A percentile compares a stretch with the other conserved stretches of the same genome.
Evolutionary conservation across 2,888 invertebrate species (phyloP).

Genomic region (Ferrisia virgata): DNA sequence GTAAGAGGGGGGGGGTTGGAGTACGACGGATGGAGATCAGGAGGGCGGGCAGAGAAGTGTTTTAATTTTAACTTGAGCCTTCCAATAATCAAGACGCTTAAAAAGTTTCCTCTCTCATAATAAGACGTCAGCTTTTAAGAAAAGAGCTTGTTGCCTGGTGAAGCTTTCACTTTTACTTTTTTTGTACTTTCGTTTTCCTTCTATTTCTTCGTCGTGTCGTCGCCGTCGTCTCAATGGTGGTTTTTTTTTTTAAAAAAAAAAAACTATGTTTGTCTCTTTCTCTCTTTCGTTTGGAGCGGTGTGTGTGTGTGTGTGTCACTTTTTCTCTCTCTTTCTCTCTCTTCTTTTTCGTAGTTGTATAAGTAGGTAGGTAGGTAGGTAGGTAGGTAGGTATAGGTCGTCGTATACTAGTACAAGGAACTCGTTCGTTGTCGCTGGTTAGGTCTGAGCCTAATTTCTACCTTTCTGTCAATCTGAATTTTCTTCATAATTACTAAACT

Average conservation of each 20-base stretch:
- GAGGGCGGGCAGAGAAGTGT: background rate
- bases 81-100: conserved; percentile 26
- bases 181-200: background rate
- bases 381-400: no score
- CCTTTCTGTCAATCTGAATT: conserved; percentile 18
- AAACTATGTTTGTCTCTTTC: no score
- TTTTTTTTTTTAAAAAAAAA: no score
- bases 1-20: no score
- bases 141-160: conserved; percentile 20
- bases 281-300: no score
- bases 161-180: conserved; percentile 28
- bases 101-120: conserved; percentile 23
- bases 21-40: background rate
- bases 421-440: no score
- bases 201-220: background rate
- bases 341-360: no score
- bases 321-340: background rate
- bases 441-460: background rate
- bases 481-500: conserved; percentile 28
- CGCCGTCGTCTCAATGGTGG: no score
- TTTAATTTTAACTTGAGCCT: conserved; percentile 23
- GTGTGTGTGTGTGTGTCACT: no score
- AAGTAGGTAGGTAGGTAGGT: no score
- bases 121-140: conserved; percentile 23
- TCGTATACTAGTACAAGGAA: background rate